phyloP scores from a whole-genome alignment of 2,113 vertebrate genomes.

The Protomyctophum bolini region DNA sequence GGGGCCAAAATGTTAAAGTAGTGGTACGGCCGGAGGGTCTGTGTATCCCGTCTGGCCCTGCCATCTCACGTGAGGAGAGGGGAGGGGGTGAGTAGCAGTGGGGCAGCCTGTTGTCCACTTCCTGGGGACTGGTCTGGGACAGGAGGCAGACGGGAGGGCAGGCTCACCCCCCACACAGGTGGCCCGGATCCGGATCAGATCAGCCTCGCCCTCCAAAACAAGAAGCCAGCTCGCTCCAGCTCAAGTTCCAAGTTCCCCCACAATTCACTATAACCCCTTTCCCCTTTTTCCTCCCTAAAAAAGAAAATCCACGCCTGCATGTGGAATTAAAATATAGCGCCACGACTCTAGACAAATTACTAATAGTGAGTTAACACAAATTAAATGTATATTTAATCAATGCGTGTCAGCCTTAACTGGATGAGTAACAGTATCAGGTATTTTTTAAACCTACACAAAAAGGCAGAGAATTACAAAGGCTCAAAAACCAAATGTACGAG shows the following conservation, averaged over 20 bases:
- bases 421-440: conserved; percentile 21
- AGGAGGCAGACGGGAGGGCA: conserved; percentile 71
- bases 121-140: conserved; percentile 68
- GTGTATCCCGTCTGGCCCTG: neutral
- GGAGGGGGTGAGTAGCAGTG: conserved; percentile 30
- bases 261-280: conserved; percentile 6
- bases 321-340: neutral
- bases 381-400: conserved; percentile 31
- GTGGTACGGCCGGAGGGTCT: neutral
- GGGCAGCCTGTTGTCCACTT: conserved; percentile 66
- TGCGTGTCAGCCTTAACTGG: conserved; percentile 30
- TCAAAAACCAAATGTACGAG: conserved; percentile 24
- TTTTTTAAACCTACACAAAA: conserved; percentile 36
- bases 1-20: neutral
- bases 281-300: too few species aligned
- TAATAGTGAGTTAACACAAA: neutral
- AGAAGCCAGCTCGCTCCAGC: neutral
- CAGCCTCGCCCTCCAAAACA: conserved; percentile 21
- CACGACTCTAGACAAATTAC: too few species aligned
- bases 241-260: conserved; percentile 1
- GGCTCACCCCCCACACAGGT: conserved; percentile 66
- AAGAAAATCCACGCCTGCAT: neutral
- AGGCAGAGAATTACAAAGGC: conserved; percentile 18
- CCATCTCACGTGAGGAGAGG: neutral
- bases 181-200: conserved; percentile 73